Conservation (phyloP, 1,140 invertebrate species). For the Danaus plexippus region DNA sequence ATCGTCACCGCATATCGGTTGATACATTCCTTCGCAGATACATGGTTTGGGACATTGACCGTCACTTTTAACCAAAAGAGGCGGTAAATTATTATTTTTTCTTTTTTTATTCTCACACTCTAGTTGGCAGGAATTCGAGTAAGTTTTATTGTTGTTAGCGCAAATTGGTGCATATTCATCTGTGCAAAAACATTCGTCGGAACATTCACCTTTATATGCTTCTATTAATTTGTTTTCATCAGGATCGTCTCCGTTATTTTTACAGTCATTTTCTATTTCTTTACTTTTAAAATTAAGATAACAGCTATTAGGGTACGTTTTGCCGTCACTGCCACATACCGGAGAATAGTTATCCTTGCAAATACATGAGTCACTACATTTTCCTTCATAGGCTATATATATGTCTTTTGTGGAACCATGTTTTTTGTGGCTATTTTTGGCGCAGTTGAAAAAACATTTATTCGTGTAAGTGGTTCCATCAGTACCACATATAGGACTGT, state of each 20-base stretch:
- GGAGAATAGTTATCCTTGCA: slow-evolving; percentile 20
- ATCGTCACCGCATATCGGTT: slow-evolving; percentile 27
- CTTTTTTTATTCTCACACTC: slow-evolving; percentile 31
- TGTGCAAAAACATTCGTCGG: slow-evolving; percentile 51
- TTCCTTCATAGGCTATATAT: slow-evolving; percentile 54
- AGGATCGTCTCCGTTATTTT: slow-evolving; percentile 13
- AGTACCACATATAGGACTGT: slow-evolving; percentile 23
- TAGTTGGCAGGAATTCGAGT: slow-evolving; percentile 40
- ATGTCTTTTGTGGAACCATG: slow-evolving; percentile 7
- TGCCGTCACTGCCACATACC: slow-evolving; percentile 27
- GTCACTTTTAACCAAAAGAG: slow-evolving; percentile 6
- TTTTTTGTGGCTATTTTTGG: slow-evolving; percentile 16
- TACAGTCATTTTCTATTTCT: slow-evolving; percentile 12
- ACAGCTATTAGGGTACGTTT: slow-evolving; percentile 27
- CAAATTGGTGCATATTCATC: slow-evolving; percentile 38
- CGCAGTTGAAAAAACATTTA: slow-evolving; percentile 23
- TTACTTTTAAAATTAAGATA: slow-evolving; percentile 25
- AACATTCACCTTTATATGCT: slow-evolving; percentile 73
- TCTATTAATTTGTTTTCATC: slow-evolving; percentile 2
- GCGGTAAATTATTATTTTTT: slow-evolving; percentile 6
- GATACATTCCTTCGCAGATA: slow-evolving; percentile 16
- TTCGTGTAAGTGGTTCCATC: slow-evolving; percentile 30
- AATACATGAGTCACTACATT: slow-evolving; percentile 16
- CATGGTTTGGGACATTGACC: slow-evolving; percentile 23
- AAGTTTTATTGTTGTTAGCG: slow-evolving; percentile 38